phyloP scores from a whole-genome alignment of 2,888 invertebrate genomes.

The Lasioglossum villosulum region DNA sequence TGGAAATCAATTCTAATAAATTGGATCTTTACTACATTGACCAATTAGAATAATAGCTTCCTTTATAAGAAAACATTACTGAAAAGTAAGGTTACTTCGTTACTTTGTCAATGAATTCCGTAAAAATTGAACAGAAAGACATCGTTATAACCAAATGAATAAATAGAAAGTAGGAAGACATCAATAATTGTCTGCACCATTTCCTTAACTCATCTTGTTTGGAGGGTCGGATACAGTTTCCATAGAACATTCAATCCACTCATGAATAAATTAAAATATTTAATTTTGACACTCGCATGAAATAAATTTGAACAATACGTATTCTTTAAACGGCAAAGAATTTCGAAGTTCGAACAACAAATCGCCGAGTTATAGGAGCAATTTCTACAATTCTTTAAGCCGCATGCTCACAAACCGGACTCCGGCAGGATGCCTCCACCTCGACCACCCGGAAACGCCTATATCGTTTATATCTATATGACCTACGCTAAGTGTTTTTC shows the following conservation, averaged over 20 bases:
- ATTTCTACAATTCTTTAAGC: background rate
- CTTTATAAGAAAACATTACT: background rate
- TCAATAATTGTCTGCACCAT: background rate
- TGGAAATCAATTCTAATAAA: background rate
- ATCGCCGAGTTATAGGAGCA: background rate
- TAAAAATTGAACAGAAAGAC: background rate
- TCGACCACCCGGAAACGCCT: conserved; percentile 72
- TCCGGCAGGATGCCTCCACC: conserved; percentile 65
- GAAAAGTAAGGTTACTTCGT: background rate
- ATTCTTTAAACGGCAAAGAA: background rate
- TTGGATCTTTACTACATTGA: background rate
- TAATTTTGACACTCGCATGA: background rate
- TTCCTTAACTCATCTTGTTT: background rate
- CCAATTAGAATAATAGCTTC: background rate
- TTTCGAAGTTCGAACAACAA: background rate
- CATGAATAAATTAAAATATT: background rate
- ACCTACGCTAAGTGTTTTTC: conserved; percentile 79
- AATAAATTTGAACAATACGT: background rate
- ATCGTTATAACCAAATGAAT: no score
- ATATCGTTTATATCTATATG: conserved; percentile 77
- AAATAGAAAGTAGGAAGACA: no score
- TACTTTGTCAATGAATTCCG: background rate
- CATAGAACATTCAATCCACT: background rate
- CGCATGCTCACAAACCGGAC: background rate
- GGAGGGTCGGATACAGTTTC: background rate